Evolutionary conservation across 2,797 vertebrate species (phyloP), one percentile per base, ranked within the genome.

Genomic region (Rhinoraja longicauda): DNA sequence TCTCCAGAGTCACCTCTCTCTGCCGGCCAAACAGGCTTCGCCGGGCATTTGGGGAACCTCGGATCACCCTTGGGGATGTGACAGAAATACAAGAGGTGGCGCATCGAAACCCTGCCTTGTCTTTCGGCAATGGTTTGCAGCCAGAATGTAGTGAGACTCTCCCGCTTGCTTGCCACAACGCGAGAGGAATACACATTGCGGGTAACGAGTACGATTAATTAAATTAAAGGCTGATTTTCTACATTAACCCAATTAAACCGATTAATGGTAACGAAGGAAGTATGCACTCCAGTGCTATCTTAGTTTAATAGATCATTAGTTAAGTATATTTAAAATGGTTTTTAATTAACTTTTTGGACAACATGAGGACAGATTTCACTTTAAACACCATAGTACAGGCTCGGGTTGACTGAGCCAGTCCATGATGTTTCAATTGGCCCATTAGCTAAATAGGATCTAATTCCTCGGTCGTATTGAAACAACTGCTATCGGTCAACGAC

Each of bases 151-250:
- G 57, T 21, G n/a, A 88, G 88, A 9, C 13, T 62, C 59, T 62
- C 5, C 59, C 17, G 64, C 0, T 36, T 9, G 64, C 0, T 36
- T 9, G 59, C 62, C 17, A 2, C 59, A 15, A 29, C 59, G 45
- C 9, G 82, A 32, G 82, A 15, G 53, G 17, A 29, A 81, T 53
- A 19, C 17, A 7, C 17, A 7, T 86, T 57, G 82, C 29, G 26
- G 19, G 32, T 36, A 36, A 67, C 15, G 6, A 36, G 57, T 88
- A 5, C 39, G 45, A 17, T 29, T 29, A 73, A 53, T n/a, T 70
- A 53, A 53, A 92, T 92, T 53, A 92, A 92, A 92, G 70, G 21
- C 24, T 45, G 17, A 92, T 57, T 73, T 91, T 73, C 36, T 26
- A n/a, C 6, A 73, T 73, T 72, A 24, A 75, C 4, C 2, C 36